These are phyloP conservation scores for Phylloscopus trochilus DNA, from an alignment of 2,113 vertebrate genomes.

Conservation along the genomic window DNA sequence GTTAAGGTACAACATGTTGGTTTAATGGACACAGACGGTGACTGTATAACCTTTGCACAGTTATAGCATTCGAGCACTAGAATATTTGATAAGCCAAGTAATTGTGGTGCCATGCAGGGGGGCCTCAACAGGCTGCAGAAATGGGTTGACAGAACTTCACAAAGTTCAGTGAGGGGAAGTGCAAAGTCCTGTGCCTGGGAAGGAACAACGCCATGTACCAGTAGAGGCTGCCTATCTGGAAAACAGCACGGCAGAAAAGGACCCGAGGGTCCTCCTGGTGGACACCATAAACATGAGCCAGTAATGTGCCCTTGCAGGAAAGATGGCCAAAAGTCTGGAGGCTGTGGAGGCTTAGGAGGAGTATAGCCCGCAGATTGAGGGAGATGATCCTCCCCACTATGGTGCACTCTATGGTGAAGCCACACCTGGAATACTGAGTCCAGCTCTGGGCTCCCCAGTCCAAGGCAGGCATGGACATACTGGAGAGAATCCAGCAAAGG, in stretches of 20 bases:
- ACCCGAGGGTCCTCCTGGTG: not conserved
- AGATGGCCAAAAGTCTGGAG: not conserved
- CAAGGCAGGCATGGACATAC: not conserved
- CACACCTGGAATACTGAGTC: not conserved
- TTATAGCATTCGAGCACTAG: not conserved
- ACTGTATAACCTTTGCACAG: not conserved
- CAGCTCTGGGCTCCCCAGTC: not conserved
- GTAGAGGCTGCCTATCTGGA: not conserved
- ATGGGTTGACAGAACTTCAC: not conserved
- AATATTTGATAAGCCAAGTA: not conserved
- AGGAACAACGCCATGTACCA: not conserved
- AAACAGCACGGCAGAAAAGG: not conserved
- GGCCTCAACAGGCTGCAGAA: not conserved
- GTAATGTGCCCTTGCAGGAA: fast-evolving
- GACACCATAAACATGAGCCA: not conserved
- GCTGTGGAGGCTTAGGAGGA: not conserved
- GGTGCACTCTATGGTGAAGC: not conserved
- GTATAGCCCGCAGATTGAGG: not conserved
- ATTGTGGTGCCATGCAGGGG: not conserved
- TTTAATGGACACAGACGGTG: not conserved
- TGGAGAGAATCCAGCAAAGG: not conserved
- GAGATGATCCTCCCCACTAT: not conserved
- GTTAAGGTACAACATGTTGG: not conserved
- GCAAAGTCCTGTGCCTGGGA: not conserved
- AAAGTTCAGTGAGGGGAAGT: not conserved